A percentile compares a stretch with the other conserved stretches of the same genome.
These are phyloP conservation scores for Pemphredon lugubris DNA, from an alignment of 2,888 invertebrate genomes.

Conservation along the genomic window DNA sequence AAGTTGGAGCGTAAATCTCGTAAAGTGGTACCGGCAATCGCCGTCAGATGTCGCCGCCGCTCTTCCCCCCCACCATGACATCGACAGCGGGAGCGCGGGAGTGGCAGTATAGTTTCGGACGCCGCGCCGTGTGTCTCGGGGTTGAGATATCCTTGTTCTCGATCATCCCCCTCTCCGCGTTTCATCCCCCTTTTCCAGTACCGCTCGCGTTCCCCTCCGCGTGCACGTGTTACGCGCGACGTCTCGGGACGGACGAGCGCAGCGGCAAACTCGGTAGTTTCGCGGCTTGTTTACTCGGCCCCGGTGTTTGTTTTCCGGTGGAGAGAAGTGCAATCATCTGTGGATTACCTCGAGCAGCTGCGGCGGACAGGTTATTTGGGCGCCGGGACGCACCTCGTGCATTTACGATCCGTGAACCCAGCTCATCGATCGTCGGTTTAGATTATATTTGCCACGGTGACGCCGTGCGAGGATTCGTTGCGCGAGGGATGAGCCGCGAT, in stretches of 20 bases:
- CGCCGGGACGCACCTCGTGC: slow-evolving; percentile 24
- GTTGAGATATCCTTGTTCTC: too few relatives aligned
- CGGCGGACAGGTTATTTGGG: slow-evolving; percentile 54
- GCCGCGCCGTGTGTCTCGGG: slow-evolving; percentile 62
- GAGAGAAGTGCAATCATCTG: slow-evolving; percentile 58
- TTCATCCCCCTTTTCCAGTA: slow-evolving; percentile 2
- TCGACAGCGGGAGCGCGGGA: slow-evolving; percentile 51
- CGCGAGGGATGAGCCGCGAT: slow-evolving; percentile 22
- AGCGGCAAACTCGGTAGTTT: not conserved
- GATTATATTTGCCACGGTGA: slow-evolving; percentile 46
- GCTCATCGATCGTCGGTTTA: slow-evolving; percentile 55
- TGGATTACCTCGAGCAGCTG: slow-evolving; percentile 58
- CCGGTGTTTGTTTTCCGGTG: slow-evolving; percentile 23
- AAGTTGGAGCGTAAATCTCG: too few relatives aligned
- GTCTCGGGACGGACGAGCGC: slow-evolving; percentile 2
- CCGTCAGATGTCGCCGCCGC: slow-evolving; percentile 38
- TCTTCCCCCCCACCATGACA: slow-evolving; percentile 14
- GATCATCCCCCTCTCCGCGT: too few relatives aligned
- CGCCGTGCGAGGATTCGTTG: not conserved
- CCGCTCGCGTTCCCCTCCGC: not conserved
- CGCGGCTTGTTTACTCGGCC: slow-evolving; percentile 35
- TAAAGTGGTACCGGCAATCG: not conserved
- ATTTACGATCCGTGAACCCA: slow-evolving; percentile 54
- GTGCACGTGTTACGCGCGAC: slow-evolving; percentile 11
- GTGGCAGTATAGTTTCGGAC: slow-evolving; percentile 71